Base-by-base conservation (phyloP, 2,113 vertebrate species). In the Carassius gibelio region DNA sequence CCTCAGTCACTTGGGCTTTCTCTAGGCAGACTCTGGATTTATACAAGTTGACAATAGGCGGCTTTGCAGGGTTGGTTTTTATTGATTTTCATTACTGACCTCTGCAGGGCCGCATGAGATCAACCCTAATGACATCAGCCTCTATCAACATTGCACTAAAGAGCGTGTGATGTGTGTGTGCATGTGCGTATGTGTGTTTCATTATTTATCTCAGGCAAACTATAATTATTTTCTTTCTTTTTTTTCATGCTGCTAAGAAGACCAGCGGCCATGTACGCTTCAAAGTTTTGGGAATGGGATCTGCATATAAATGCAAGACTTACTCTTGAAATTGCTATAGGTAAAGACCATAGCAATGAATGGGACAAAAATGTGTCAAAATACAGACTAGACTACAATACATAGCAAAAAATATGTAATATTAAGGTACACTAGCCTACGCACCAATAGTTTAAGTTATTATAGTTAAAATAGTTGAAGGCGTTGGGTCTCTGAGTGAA, bases 71-170 rank as follows among this genome's bases (percentile, higher is more conserved):
- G 88, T 84, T 90, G 52, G 75, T 71, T 82, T 38, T 87, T 90
- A 92, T 92, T 90, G 91, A 92, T 92, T 91, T 91, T 87, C 83
- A 91, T 91, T 88, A 91, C 90, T 2, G 17, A 88, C 90, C 90
- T 90, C 91, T 92, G 90, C 72, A 50, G 90, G 90, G 91, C 91
- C 90, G 83, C 84, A 88, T 90, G 86, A 86, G 84, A 91, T 93
- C 90, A 89, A 76, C 87, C 81, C 76, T 92, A 89, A 92, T 90
- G 86, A 55, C 87, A 88, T 92, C 92, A 89, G 68, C 78, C 75
- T 83, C 88, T 87, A 90, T 92, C 87, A 90, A 86, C 82, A 85
- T 84, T 84, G 86, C 61, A 66, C 59, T 81, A 66, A 69, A 79
- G 38, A 17, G 26, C 0, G 4, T 11, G n/a, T 79, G 36, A 11